These are phyloP conservation scores for Oreohelix idahoensis DNA, from an alignment of 1,140 invertebrate genomes.

Conservation along the genomic window DNA sequence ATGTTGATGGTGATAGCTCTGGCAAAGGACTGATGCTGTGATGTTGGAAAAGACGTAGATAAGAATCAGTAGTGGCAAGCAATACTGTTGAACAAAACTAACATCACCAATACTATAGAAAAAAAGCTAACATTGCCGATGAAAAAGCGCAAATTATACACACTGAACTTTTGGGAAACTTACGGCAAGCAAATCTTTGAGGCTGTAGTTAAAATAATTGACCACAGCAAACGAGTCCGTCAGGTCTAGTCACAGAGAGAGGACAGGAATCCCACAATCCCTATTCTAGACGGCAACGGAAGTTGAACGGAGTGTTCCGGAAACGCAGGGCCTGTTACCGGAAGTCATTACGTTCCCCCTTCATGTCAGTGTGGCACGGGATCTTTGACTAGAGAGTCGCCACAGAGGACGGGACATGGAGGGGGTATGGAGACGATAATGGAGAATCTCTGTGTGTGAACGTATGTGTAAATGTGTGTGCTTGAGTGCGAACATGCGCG, in stretches of 20 bases:
- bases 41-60: too few relatives aligned
- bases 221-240: neutral
- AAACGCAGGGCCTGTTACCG: conserved; percentile 4
- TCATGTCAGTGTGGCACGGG: conserved; percentile 20
- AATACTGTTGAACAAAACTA: too few relatives aligned
- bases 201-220: neutral
- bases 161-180: too few relatives aligned
- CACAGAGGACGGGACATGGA: neutral
- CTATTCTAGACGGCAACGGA: neutral
- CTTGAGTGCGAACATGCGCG: neutral
- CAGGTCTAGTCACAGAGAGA: neutral
- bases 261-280: neutral
- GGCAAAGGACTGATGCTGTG: too few relatives aligned
- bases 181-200: neutral
- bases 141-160: too few relatives aligned
- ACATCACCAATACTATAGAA: too few relatives aligned
- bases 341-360: conserved; percentile 25
- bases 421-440: conserved; percentile 2
- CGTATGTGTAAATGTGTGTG: conserved; percentile 7
- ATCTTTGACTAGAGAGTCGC: neutral
- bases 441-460: neutral
- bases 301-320: conserved; percentile 3
- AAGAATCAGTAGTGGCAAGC: too few relatives aligned
- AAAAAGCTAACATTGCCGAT: too few relatives aligned
- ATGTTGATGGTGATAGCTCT: too few relatives aligned